Percentiles rank a stretch among this genome's conserved stretches.
Evolutionary conservation across 92 coral and sea anemone genomes (phyloP).

Genomic region (Bergia puertoricense): DNA sequence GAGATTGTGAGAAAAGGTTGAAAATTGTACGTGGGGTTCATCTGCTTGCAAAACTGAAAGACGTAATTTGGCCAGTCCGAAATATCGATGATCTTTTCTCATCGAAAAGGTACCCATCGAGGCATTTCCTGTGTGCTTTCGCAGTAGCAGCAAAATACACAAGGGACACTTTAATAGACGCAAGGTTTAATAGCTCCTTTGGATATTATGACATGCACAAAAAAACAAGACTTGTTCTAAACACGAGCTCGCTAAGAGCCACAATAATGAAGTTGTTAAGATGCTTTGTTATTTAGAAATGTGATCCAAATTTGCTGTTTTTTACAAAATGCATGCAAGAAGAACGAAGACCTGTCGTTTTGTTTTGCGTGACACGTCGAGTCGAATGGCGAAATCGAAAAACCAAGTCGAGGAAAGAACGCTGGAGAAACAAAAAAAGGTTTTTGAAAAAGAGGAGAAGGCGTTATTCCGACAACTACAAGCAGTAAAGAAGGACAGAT

Average conservation of each 20-base stretch:
- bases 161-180: neutral
- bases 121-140: too few species aligned
- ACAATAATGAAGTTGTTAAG: neutral
- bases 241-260: neutral
- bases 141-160: neutral
- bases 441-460: neutral
- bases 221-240: too few species aligned
- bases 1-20: too few species aligned
- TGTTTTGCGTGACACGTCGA: neutral
- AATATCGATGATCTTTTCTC: too few species aligned
- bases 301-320: neutral
- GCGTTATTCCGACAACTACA: neutral
- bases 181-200: too few species aligned
- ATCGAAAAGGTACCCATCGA: too few species aligned
- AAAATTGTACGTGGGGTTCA: too few species aligned
- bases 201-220: neutral
- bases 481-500: constrained; percentile 4
- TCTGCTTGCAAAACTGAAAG: too few species aligned
- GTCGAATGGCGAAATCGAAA: constrained; percentile 7
- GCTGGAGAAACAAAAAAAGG: neutral
- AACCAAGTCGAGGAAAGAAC: constrained; percentile 5
- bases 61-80: too few species aligned
- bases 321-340: neutral
- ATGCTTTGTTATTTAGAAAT: neutral
- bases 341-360: neutral